These are phyloP conservation scores for Sminthopsis crassicaudata DNA, from an alignment of 2,113 vertebrate species.

Conservation along the genomic window DNA sequence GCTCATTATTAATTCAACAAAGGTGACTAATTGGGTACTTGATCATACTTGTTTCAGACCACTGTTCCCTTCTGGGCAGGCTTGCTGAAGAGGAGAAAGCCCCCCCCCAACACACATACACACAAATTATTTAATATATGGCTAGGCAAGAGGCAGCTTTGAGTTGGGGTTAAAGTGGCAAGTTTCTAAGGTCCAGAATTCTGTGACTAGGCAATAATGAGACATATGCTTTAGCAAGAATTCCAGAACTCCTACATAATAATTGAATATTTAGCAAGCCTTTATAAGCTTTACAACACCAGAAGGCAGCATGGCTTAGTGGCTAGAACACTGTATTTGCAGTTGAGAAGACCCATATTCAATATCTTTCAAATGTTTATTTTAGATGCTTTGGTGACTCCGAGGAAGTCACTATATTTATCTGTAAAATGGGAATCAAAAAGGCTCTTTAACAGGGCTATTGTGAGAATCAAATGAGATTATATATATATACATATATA, in stretches of 20 bases:
- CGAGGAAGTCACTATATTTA: background rate
- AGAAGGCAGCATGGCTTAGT: background rate
- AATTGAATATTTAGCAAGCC: background rate
- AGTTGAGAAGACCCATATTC: background rate
- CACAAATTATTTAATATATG: background rate
- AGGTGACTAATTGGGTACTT: background rate
- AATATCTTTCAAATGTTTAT: background rate
- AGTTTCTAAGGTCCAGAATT: background rate
- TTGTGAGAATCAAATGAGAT: background rate
- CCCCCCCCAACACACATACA: background rate
- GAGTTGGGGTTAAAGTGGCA: background rate
- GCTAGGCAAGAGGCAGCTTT: background rate
- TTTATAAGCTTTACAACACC: background rate
- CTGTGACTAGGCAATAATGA: background rate
- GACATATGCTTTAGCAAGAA: background rate
- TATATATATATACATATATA: no score
- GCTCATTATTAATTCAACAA: constrained; percentile 11
- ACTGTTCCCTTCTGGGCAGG: background rate
- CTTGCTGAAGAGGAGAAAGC: background rate
- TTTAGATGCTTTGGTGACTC: background rate
- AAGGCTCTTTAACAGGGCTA: background rate
- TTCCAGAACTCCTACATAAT: background rate
- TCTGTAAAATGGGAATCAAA: background rate
- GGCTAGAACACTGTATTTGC: background rate
- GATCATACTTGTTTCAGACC: background rate